A percentile compares a stretch with the other conserved stretches of the same genome.
Evolutionary conservation across 1,140 invertebrate species (phyloP).

Genomic region (Euborellia annulipes): DNA sequence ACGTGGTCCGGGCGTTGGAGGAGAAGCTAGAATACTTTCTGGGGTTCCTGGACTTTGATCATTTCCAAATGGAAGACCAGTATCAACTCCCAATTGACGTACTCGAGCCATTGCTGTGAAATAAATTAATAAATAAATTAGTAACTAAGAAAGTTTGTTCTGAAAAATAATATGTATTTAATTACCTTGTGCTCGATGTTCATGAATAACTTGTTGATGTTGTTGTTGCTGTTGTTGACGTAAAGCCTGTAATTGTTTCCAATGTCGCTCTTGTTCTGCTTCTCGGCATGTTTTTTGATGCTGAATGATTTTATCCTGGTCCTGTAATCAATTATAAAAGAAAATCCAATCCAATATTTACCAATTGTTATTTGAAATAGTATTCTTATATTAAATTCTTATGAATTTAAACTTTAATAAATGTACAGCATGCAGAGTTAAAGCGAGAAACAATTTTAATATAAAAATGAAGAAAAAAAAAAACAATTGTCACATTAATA

Average conservation of each 20-base stretch:
- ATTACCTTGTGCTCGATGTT: conserved; percentile 52
- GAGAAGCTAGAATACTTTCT: conserved; percentile 28
- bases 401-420: no score
- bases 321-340: no score
- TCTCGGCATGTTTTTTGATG: conserved; percentile 50
- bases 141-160: neutral
- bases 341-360: no score
- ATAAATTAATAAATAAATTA: neutral
- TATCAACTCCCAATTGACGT: conserved; percentile 34
- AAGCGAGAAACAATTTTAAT: no score
- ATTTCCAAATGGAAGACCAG: conserved; percentile 23
- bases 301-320: conserved; percentile 48
- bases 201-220: conserved; percentile 61
- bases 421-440: no score
- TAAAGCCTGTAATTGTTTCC: conserved; percentile 70
- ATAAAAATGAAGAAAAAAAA: no score
- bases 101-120: conserved; percentile 35
- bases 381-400: no score
- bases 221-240: conserved; percentile 65
- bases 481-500: no score
- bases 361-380: no score
- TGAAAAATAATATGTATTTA: neutral
- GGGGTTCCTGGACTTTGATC: conserved; percentile 28
- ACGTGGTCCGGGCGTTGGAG: conserved; percentile 31
- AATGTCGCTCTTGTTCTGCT: conserved; percentile 68